Evolutionary conservation across 2,113 vertebrate genomes (phyloP).

Genomic region (Embiotoca jacksoni): DNA sequence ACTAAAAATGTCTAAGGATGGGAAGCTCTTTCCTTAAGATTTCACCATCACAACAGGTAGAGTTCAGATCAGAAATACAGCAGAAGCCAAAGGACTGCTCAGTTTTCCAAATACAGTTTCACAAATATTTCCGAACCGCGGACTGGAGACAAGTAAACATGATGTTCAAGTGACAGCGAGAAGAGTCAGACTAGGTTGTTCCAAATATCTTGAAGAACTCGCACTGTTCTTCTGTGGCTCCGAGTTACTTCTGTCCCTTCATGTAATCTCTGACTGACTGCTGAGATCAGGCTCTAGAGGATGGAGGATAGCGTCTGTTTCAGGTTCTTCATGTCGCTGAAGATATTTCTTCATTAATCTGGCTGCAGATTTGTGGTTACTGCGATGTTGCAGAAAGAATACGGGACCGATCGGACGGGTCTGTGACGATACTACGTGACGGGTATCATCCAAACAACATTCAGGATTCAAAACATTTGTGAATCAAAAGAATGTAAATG

Average conservation of each 20-base stretch:
- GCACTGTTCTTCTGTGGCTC: too few species aligned
- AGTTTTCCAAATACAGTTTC: background rate
- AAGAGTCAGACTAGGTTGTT: background rate
- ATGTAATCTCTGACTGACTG: background rate
- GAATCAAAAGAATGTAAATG: conserved; percentile 13
- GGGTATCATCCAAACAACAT: too few species aligned
- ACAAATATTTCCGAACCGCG: background rate
- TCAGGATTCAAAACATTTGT: too few species aligned
- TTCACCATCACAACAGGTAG: conserved; percentile 3
- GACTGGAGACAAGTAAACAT: background rate
- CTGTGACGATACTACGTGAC: too few species aligned
- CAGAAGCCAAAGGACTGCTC: background rate
- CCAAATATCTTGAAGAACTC: too few species aligned
- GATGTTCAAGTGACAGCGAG: conserved; percentile 1
- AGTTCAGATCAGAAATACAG: conserved; percentile 7
- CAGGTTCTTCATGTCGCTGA: background rate
- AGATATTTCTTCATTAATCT: background rate
- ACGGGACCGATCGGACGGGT: too few species aligned
- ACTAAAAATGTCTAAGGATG: conserved; percentile 18
- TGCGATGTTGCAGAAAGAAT: too few species aligned
- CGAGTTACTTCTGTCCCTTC: background rate
- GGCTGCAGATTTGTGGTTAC: too few species aligned
- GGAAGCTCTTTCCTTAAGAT: background rate
- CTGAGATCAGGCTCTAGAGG: background rate
- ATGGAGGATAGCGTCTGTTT: background rate